Evolutionary conservation across 2,797 vertebrate genomes (phyloP).

Genomic region (Dendrocincla fuliginosa): DNA sequence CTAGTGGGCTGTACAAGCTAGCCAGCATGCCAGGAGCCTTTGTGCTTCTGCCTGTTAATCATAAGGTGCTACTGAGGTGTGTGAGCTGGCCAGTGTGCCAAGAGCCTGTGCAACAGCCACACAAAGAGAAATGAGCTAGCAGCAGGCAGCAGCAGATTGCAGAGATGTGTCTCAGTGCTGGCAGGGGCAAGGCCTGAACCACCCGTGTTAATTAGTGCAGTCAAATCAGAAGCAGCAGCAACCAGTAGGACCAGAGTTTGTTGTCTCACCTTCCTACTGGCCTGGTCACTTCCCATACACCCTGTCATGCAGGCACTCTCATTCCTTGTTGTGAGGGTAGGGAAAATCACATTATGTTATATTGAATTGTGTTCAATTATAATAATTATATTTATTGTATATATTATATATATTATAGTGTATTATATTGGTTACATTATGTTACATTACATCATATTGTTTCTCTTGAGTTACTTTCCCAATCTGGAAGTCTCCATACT

Average conservation of each 20-base stretch:
- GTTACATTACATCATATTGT: not conserved
- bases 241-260: not conserved
- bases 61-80: constrained; percentile 58
- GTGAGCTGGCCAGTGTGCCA: constrained; percentile 16
- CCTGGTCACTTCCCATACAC: not conserved
- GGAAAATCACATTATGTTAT: not conserved
- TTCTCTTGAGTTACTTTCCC: not conserved
- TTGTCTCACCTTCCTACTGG: not conserved
- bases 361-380: not conserved
- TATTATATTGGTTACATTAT: not conserved
- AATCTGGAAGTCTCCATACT: not conserved
- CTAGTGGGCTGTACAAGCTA: not conserved
- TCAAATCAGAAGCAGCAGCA: constrained; percentile 13
- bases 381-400: not conserved
- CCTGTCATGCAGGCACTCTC: accelerated
- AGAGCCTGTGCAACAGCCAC: constrained; percentile 18
- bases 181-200: constrained; percentile 45
- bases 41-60: constrained; percentile 63
- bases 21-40: constrained; percentile 22
- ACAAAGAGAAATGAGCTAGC: constrained; percentile 52
- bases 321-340: not conserved
- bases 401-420: not conserved
- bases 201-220: constrained; percentile 47
- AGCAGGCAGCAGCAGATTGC: constrained; percentile 65
- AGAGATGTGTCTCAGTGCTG: constrained; percentile 33